Evolutionary conservation across 2,888 invertebrate genomes (phyloP), one percentile per base, ranked within the genome.

Genomic region (Drosophila cyrtoloma): DNA sequence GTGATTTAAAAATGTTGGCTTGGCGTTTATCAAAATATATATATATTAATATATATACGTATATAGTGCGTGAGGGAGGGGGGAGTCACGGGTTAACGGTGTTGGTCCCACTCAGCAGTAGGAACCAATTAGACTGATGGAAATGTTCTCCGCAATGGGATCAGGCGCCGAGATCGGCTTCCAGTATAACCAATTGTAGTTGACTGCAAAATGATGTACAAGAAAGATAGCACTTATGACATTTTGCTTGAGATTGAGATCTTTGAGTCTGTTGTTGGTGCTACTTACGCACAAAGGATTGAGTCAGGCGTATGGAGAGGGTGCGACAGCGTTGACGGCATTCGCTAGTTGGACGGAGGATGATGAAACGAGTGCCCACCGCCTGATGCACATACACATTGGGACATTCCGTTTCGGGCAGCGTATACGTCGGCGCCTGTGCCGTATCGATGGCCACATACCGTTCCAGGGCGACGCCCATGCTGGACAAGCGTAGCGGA

Each of bases 401-500:
- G 82, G 96, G 96, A 91, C 97, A 97, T 93, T 97, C 97, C 16
- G 97, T 96, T 86, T 96, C 96, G 14, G 97, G 97, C 92, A 97
- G 93, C 73, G 94, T 92, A 91, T 97, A 97, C 33, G 94, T 93
- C 32, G 94, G 94, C 63, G 96, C 95, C 89, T 95, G 94, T 42
- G 95, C 94, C 83, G 97, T 97, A 91, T 97, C 96, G 62, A 98
- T 95, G 67, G 97, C 94, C 62, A 97, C 89, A 93, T 95, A 97
- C 89, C 97, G 95, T 92, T 98, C 97, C 59, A 96, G 95, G 84
- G 96, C 96, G 88, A 96, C 96, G 10, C 96, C 96, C 93, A 96
- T 95, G 93, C 95, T 95, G 44, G 96, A 95, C 44, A 97, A 95
- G 84, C 96, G 95, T 73, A 94, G 93, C 2, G 97, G 97, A 79